A percentile compares a stretch with the other conserved stretches of the same genome.
Evolutionary conservation across 2,113 vertebrate species (phyloP).

Genomic region (Apaloderma vittatum): DNA sequence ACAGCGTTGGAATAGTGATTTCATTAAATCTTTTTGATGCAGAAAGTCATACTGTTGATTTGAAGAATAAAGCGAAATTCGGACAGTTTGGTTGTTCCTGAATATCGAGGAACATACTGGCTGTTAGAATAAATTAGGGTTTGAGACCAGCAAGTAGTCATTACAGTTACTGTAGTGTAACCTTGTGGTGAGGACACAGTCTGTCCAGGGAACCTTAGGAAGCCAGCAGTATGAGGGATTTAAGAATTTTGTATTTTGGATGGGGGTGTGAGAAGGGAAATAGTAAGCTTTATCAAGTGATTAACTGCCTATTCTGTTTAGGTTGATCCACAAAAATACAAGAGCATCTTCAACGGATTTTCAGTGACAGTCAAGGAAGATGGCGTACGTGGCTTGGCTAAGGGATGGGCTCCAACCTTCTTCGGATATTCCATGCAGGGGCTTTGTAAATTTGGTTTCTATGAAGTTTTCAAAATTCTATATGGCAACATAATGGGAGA

Average conservation of each 20-base stretch:
- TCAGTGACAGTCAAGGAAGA: slow-evolving; percentile 92
- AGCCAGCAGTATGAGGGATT: background rate
- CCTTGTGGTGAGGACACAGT: fast-evolving
- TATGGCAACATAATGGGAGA: slow-evolving; percentile 94
- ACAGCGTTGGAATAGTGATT: background rate
- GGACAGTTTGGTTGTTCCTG: background rate
- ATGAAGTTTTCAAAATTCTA: slow-evolving; percentile 96
- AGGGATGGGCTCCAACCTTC: slow-evolving; percentile 98
- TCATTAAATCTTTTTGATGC: background rate
- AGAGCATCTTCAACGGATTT: slow-evolving; percentile 95
- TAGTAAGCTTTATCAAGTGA: background rate
- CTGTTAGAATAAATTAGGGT: background rate
- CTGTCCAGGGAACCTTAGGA: background rate
- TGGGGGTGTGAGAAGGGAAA: background rate
- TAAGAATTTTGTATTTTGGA: background rate
- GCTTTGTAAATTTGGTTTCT: slow-evolving; percentile 99
- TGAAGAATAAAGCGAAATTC: background rate
- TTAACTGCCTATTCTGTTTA: slow-evolving; percentile 60
- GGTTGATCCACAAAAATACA: slow-evolving; percentile 96
- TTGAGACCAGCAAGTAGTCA: background rate
- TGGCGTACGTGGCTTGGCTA: slow-evolving; percentile 92
- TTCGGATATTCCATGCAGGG: slow-evolving; percentile 98
- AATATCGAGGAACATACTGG: background rate
- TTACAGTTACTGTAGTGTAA: background rate
- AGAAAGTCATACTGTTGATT: background rate